Conservation (phyloP, 2,888 invertebrate genomes). For the Troides oblongomaculatus region DNA sequence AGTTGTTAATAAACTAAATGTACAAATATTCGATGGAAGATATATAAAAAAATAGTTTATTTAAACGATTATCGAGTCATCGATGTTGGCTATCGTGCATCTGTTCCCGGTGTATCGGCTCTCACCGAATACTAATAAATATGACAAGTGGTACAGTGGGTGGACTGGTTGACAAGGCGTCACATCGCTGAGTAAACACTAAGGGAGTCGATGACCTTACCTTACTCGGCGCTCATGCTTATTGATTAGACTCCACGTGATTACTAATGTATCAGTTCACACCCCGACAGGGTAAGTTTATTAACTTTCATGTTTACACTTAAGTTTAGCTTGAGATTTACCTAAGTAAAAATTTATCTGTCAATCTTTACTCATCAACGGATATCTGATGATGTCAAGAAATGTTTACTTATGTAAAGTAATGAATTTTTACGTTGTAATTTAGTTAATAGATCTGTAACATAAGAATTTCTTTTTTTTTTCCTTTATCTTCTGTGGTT, state of each 20-base stretch:
- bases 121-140: constrained; percentile 36
- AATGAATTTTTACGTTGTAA: too few relatives aligned
- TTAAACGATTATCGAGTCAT: neutral
- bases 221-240: constrained; percentile 46
- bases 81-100: neutral
- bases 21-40: too few relatives aligned
- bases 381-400: too few relatives aligned
- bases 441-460: too few relatives aligned
- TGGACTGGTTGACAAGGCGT: constrained; percentile 68
- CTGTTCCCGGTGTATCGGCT: constrained; percentile 25
- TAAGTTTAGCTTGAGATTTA: constrained; percentile 7
- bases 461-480: too few relatives aligned
- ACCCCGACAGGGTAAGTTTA: constrained; percentile 40
- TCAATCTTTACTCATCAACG: constrained; percentile 1
- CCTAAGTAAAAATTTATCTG: constrained; percentile 3
- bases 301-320: constrained; percentile 7
- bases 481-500: too few relatives aligned
- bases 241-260: constrained; percentile 59
- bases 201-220: constrained; percentile 69
- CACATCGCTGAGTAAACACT: constrained; percentile 59
- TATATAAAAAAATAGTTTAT: too few relatives aligned
- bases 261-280: constrained; percentile 58
- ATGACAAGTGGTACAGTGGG: constrained; percentile 64
- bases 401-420: too few relatives aligned
- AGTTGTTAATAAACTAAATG: too few relatives aligned